A percentile compares a stretch with the other conserved stretches of the same genome.
These are phyloP conservation scores for Hyles euphorbiae DNA, from an alignment of 1,140 invertebrate genomes.

Conservation along the genomic window DNA sequence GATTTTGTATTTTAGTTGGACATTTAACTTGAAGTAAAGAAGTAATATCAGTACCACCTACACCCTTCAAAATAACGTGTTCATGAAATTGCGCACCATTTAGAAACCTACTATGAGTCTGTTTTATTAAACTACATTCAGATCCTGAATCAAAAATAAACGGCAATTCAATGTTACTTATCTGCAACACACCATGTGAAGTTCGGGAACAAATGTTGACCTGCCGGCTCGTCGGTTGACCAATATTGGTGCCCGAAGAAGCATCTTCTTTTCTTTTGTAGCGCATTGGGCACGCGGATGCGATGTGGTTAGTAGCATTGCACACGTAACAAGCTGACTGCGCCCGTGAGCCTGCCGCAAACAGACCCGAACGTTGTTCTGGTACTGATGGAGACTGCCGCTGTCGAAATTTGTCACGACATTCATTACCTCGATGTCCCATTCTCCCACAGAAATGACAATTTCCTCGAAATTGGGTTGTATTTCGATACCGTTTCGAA, in stretches of 20 bases:
- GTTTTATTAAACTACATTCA: constrained; percentile 16
- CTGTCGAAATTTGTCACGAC: neutral
- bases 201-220: constrained; percentile 6
- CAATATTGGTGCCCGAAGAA: neutral
- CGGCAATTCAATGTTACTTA: constrained; percentile 7
- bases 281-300: constrained; percentile 13
- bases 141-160: constrained; percentile 16
- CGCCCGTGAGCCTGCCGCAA: neutral
- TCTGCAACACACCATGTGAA: constrained; percentile 6
- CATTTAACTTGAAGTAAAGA: neutral
- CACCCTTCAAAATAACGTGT: constrained; percentile 11
- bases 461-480: neutral
- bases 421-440: constrained; percentile 17
- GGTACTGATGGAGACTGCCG: neutral
- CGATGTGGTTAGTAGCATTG: constrained; percentile 14
- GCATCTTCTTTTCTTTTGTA: constrained; percentile 16
- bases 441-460: constrained; percentile 19
- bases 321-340: constrained; percentile 14
- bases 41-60: constrained; percentile 7
- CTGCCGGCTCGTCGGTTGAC: neutral
- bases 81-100: constrained; percentile 14
- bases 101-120: constrained; percentile 4
- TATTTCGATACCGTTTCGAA: constrained; percentile 2
- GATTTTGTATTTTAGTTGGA: neutral
- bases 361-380: neutral